Percentiles rank a stretch among this genome's conserved stretches.
These are phyloP conservation scores for Galagoides demidoff DNA, from an alignment of 2,797 vertebrate genomes.

Conservation along the genomic window DNA sequence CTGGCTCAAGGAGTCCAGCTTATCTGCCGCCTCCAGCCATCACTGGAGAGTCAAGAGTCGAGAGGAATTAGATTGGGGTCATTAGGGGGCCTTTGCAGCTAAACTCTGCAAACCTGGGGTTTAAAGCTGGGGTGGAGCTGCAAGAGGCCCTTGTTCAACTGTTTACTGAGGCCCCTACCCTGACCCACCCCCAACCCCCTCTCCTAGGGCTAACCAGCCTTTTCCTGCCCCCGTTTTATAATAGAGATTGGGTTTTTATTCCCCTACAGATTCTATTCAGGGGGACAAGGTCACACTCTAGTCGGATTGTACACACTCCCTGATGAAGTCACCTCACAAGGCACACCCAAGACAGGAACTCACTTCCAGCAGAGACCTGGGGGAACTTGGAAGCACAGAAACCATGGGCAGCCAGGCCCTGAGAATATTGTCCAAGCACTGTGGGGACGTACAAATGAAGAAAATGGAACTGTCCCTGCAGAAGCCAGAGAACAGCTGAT, in stretches of 20 bases:
- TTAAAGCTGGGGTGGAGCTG: slow-evolving; percentile 29
- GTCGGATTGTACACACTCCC: slow-evolving; percentile 21
- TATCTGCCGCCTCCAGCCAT: slow-evolving; percentile 68
- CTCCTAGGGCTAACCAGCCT: neutral
- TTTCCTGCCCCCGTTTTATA: slow-evolving; percentile 66
- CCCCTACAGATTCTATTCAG: neutral
- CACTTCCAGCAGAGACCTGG: neutral
- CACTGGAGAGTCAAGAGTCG: neutral
- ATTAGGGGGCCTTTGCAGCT: slow-evolving; percentile 58
- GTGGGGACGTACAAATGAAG: neutral
- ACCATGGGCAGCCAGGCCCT: neutral
- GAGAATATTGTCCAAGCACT: neutral
- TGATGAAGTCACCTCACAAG: neutral
- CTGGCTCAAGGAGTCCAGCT: slow-evolving; percentile 57
- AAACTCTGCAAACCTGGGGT: neutral
- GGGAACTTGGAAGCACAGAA: neutral
- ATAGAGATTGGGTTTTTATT: slow-evolving; percentile 16
- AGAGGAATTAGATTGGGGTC: slow-evolving; percentile 67
- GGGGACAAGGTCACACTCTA: slow-evolving; percentile 32
- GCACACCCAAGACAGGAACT: slow-evolving; percentile 51
- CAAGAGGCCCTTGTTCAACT: slow-evolving; percentile 70
- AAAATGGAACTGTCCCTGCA: neutral
- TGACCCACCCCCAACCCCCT: slow-evolving; percentile 29
- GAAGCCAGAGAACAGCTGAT: neutral
- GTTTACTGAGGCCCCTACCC: slow-evolving; percentile 67